Base-by-base conservation (phyloP, 2,797 vertebrate species). In the Sparus aurata region DNA sequence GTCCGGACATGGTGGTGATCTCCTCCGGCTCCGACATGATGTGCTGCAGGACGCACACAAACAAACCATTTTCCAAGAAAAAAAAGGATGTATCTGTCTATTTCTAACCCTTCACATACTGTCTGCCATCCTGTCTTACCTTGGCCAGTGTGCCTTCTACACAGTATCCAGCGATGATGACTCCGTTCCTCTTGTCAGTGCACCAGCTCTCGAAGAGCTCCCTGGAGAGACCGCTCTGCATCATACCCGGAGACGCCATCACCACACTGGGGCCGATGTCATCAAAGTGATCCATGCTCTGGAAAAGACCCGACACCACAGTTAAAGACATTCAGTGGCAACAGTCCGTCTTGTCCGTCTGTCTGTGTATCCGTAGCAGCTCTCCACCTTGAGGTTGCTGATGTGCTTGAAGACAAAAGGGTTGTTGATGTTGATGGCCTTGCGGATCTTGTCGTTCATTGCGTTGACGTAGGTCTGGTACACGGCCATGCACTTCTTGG, bases 281-380 rank as follows among this genome's bases (percentile, higher is more conserved):
- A 73, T 99, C 98, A 62, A 99, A 99, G 85, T 99, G 98, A 89
- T 99, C 98, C 98, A 98, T 99, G 78, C 98, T 99, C 98, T 99
- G 88, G 6, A 61, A 2, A 7, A 43, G 13, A 34, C 60, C 1
- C 66, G 3, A 68, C 18, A 54, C n/a, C 46, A 34, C n/a, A 20
- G 23, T 57, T 54, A 27, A 2, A 46, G 41, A 25, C 45, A 18
- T 46, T 66, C 18, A 63, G 27, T 58, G 10, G 16, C 16, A 22
- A 11, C 4, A 15, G 45, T 1, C 1, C 5, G 5, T 12, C 23
- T 23, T 23, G n/a, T 49, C 38, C 1, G 30, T 45, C 43, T 13
- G 43, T 3, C 3, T 34, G 18, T 15, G 0, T 4, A 20, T 41
- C 15, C 5, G 30, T 5, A 3, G 30, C 27, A 5, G 34, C 13